A percentile compares a stretch with the other conserved stretches of the same genome.
Conservation (phyloP, 2,113 vertebrate genomes). For the Sylvilagus bachmani region DNA sequence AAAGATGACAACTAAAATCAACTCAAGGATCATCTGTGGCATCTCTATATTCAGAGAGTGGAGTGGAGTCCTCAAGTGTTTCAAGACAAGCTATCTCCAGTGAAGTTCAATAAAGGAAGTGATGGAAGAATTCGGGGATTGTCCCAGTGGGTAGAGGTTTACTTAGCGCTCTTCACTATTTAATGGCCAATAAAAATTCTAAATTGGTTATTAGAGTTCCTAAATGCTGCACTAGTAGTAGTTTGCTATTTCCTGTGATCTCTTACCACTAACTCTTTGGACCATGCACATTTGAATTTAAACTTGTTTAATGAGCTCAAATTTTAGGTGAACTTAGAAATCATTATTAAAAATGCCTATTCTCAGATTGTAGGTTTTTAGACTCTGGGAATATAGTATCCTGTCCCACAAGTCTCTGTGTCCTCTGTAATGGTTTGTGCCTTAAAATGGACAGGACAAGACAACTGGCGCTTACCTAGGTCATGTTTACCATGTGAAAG, state of each 20-base stretch:
- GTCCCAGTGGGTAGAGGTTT: not conserved
- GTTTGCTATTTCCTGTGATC: not conserved
- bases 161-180: conserved; percentile 30
- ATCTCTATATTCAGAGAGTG: conserved; percentile 61
- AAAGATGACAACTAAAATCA: conserved; percentile 83
- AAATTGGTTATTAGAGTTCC: not conserved
- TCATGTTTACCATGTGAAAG: not conserved
- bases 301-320: not conserved
- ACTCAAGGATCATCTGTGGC: conserved; percentile 58
- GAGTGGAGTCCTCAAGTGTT: conserved; percentile 69
- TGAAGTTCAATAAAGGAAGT: conserved; percentile 49
- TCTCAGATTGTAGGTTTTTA: not conserved
- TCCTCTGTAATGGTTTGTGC: not conserved
- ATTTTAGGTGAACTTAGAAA: conserved; percentile 14
- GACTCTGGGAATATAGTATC: not conserved
- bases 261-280: not conserved
- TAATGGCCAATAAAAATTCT: not conserved
- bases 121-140: not conserved
- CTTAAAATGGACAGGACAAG: too few relatives aligned
- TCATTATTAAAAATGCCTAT: not conserved
- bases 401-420: not conserved
- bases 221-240: too few relatives aligned
- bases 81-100: conserved; percentile 57
- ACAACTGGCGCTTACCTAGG: rapidly evolving
- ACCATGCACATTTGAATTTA: not conserved